These are phyloP conservation scores for Desmodus rotundus DNA, from an alignment of 2,113 vertebrate species.

Conservation along the genomic window DNA sequence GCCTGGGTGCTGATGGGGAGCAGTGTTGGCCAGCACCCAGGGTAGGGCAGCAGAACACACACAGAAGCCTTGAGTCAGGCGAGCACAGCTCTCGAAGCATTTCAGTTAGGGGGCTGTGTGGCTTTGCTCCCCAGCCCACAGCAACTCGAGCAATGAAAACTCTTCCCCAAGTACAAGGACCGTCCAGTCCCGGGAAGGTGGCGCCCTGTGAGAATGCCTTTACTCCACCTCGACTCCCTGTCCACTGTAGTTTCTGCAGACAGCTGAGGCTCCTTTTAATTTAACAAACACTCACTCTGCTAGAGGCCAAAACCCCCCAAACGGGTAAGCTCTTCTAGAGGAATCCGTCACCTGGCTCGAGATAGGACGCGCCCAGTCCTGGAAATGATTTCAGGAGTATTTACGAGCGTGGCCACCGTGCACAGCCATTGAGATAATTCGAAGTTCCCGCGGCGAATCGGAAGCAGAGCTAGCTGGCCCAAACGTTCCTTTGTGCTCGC, in stretches of 20 bases:
- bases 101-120: background rate
- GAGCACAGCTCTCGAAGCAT: background rate
- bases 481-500: background rate
- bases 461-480: background rate
- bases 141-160: background rate
- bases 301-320: background rate
- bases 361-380: background rate
- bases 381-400: background rate
- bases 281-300: background rate
- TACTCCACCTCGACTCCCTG: background rate
- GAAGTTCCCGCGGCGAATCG: background rate
- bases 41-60: background rate
- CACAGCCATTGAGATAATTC: background rate
- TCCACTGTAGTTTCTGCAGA: background rate
- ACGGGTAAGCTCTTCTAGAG: background rate
- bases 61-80: background rate
- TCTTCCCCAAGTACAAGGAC: background rate
- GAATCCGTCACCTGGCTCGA: background rate
- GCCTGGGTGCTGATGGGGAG: background rate
- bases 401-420: background rate
- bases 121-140: background rate
- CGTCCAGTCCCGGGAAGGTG: background rate
- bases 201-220: background rate
- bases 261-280: background rate
- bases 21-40: background rate